phyloP scores from a whole-genome alignment of 2,888 invertebrate genomes.

The Eurytoma adleriae region DNA sequence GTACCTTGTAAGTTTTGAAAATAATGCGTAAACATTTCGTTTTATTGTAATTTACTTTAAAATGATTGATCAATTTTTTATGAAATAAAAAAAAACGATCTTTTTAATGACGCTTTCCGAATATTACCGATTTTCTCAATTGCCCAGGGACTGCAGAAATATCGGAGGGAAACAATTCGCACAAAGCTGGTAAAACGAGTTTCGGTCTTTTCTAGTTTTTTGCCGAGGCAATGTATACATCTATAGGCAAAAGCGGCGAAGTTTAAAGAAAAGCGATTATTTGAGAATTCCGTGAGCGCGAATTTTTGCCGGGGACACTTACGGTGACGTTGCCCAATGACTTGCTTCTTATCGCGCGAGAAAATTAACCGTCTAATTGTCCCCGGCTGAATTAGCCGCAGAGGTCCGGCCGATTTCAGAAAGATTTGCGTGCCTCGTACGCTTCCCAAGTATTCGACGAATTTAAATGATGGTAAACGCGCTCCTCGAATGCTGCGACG shows the following conservation, averaged over 20 bases:
- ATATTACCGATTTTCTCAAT: too few species aligned
- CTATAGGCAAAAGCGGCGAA: slow-evolving; percentile 14
- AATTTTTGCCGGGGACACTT: slow-evolving; percentile 16
- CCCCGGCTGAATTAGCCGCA: neutral
- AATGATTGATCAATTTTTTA: too few species aligned
- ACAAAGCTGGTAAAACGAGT: slow-evolving; percentile 16
- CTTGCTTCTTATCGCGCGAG: neutral
- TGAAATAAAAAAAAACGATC: too few species aligned
- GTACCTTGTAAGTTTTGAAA: too few species aligned
- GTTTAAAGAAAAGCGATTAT: slow-evolving; percentile 36
- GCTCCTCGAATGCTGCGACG: neutral
- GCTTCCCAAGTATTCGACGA: neutral
- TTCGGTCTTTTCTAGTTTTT: slow-evolving; percentile 17
- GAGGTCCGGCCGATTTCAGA: neutral
- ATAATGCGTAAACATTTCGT: too few species aligned
- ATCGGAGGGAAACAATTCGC: neutral
- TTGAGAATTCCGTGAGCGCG: slow-evolving; percentile 24
- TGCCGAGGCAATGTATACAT: neutral
- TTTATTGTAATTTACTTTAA: too few species aligned
- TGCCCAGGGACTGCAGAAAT: too few species aligned
- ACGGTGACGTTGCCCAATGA: slow-evolving; percentile 8
- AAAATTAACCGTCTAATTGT: neutral
- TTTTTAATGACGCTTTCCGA: too few species aligned
- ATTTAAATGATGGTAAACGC: neutral
- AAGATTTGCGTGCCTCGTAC: neutral